A percentile compares a stretch with the other conserved stretches of the same genome.
These are phyloP conservation scores for Python bivittatus DNA, from an alignment of 2,113 vertebrate species.

Conservation along the genomic window DNA sequence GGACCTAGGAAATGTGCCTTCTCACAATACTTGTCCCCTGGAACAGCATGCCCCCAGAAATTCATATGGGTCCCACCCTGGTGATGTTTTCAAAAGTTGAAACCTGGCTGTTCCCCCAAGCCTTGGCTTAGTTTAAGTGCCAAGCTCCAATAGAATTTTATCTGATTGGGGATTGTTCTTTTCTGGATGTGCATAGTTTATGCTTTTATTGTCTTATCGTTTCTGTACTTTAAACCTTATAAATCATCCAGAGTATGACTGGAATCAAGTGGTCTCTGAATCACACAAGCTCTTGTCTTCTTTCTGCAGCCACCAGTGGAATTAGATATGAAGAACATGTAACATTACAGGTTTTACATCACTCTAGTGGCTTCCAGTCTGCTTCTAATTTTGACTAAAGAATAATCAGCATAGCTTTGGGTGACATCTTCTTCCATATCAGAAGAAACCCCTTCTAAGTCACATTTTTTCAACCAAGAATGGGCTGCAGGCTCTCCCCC, in stretches of 20 bases:
- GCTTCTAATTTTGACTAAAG: background rate
- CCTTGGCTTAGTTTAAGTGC: background rate
- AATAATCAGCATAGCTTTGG: background rate
- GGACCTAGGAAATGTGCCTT: too few species aligned
- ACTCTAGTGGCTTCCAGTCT: background rate
- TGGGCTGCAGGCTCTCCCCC: background rate
- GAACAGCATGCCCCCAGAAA: background rate
- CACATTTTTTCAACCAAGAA: background rate
- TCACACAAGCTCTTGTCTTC: background rate
- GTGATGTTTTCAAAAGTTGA: background rate
- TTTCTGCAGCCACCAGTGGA: background rate
- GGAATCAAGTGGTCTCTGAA: background rate
- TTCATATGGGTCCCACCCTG: background rate
- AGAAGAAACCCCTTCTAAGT: background rate
- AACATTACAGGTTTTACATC: background rate
- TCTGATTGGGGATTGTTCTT: background rate
- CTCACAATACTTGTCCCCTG: too few species aligned
- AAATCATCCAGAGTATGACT: background rate
- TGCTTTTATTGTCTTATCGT: background rate
- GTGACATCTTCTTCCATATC: background rate
- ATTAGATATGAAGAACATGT: background rate
- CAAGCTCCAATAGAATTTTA: background rate
- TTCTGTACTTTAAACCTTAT: background rate
- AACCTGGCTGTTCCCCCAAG: background rate
- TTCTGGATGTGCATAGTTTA: background rate